A percentile compares a stretch with the other conserved stretches of the same genome.
These are phyloP conservation scores for Martes flavigula DNA, from an alignment of 2,797 vertebrate genomes.

Conservation along the genomic window DNA sequence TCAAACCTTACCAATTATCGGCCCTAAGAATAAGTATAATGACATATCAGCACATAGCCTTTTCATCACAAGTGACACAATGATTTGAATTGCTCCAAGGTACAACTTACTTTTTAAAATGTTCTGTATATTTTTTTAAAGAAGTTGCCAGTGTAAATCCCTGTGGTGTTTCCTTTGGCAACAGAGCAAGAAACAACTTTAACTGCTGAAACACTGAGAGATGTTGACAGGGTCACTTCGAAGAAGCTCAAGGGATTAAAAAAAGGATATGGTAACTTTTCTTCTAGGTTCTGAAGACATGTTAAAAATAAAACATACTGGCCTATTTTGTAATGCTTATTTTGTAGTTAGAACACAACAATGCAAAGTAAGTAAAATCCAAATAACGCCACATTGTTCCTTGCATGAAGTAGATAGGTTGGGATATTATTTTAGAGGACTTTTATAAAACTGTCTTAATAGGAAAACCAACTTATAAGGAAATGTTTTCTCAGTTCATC, in stretches of 20 bases:
- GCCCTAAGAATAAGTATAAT: background rate
- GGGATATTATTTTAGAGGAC: background rate
- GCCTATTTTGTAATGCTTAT: background rate
- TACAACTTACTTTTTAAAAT: slow-evolving; percentile 47
- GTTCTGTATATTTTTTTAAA: background rate
- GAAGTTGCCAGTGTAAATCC: background rate
- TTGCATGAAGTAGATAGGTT: background rate
- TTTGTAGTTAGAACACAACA: background rate
- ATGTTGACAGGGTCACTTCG: slow-evolving; percentile 48
- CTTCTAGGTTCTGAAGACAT: background rate
- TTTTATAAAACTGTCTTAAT: background rate
- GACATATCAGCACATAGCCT: background rate
- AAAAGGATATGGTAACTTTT: background rate
- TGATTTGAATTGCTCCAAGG: slow-evolving; percentile 45
- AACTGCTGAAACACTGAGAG: slow-evolving; percentile 25
- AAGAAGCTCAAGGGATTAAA: background rate
- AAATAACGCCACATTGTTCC: background rate
- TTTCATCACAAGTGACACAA: slow-evolving; percentile 46
- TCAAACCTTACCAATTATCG: background rate
- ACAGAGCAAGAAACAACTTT: background rate
- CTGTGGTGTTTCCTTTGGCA: background rate
- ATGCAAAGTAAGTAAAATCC: background rate
- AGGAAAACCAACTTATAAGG: background rate
- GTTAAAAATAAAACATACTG: background rate
- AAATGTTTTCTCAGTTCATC: background rate